Evolutionary conservation across 2,888 invertebrate species (phyloP).

Genomic region (Bombylius major): DNA sequence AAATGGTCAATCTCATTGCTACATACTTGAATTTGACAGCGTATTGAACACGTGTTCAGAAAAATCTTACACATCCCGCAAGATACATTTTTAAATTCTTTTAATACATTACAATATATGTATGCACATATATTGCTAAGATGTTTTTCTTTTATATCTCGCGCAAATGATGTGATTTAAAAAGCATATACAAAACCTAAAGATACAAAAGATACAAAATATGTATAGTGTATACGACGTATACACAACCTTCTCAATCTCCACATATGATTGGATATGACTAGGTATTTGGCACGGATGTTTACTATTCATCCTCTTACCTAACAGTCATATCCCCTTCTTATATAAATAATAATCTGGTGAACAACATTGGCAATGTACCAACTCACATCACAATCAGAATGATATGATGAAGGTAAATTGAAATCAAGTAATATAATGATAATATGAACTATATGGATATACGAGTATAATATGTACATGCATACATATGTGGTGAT

Average conservation of each 20-base stretch:
- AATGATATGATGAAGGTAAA: neutral
- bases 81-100: neutral
- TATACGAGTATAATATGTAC: too few relatives aligned
- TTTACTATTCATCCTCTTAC: neutral
- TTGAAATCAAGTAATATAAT: neutral
- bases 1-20: neutral
- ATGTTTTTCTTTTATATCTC: constrained; percentile 4
- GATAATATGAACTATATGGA: too few relatives aligned
- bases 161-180: neutral
- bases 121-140: neutral
- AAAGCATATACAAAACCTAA: neutral
- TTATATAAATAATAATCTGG: too few relatives aligned
- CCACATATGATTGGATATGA: neutral
- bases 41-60: constrained; percentile 6
- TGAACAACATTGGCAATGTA: neutral
- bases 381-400: neutral
- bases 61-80: constrained; percentile 5
- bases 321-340: too few relatives aligned
- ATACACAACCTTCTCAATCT: neutral
- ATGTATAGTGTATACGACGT: neutral
- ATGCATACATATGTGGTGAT: neutral
- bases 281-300: neutral
- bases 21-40: constrained; percentile 4
- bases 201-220: neutral
- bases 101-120: too few relatives aligned